These are phyloP conservation scores for Tetramorium parvispinum DNA, from an alignment of 1,140 invertebrate genomes.

Conservation along the genomic window DNA sequence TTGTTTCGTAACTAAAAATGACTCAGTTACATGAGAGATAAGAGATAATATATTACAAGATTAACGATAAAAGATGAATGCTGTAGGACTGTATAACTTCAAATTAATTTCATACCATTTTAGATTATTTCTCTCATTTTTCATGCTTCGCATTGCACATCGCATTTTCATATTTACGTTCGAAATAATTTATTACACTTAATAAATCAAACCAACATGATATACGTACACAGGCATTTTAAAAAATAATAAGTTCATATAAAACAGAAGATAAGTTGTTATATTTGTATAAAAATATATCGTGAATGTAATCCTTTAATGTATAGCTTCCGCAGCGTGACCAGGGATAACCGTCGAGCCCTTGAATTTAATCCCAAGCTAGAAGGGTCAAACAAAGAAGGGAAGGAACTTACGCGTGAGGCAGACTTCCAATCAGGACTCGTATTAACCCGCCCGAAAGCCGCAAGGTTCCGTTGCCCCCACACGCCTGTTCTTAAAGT, in stretches of 20 bases:
- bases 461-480: constrained; percentile 73
- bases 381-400: constrained; percentile 61
- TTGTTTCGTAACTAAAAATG: neutral
- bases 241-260: neutral
- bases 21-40: neutral
- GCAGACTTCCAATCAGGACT: constrained; percentile 73
- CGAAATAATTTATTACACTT: neutral
- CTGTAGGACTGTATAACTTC: neutral
- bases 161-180: neutral
- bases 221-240: neutral
- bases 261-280: neutral
- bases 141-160: neutral
- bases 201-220: neutral
- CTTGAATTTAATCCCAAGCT: constrained; percentile 27
- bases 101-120: constrained; percentile 7
- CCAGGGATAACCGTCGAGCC: neutral
- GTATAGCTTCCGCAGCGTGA: constrained; percentile 6
- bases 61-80: neutral
- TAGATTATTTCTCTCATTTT: neutral
- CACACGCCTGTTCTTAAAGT: constrained; percentile 60
- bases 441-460: constrained; percentile 74
- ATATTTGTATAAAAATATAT: constrained; percentile 25
- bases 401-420: constrained; percentile 59
- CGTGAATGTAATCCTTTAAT: neutral
- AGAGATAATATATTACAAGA: neutral